Evolutionary conservation across 2,797 vertebrate species (phyloP).

Genomic region (Micromesistius poutassou): DNA sequence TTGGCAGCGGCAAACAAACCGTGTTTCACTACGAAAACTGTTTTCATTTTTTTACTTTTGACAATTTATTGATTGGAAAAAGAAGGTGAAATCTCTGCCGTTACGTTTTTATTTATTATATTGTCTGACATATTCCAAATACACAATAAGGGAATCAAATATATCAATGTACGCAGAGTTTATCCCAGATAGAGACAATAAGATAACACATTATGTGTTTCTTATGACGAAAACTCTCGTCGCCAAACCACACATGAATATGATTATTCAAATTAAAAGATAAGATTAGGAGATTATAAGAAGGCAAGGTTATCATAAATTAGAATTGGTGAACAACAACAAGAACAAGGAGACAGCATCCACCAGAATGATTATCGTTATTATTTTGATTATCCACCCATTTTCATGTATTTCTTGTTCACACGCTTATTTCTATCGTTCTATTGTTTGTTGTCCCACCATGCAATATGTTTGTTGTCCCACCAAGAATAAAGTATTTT

Average conservation of each 20-base stretch:
- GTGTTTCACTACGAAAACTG: neutral
- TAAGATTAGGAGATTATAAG: too few relatives aligned
- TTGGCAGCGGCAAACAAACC: neutral
- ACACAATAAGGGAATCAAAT: slow-evolving; percentile 1
- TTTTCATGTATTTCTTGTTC: neutral
- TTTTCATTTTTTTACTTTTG: too few relatives aligned
- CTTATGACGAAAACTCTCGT: neutral
- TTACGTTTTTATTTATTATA: neutral
- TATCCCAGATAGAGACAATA: neutral
- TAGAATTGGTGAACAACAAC: too few relatives aligned
- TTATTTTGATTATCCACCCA: neutral
- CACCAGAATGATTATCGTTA: too few relatives aligned
- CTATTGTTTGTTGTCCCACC: neutral
- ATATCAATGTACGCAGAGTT: neutral
- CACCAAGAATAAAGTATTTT: neutral
- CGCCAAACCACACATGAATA: neutral
- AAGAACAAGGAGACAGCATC: too few relatives aligned
- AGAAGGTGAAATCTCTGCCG: neutral
- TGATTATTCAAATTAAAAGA: too few relatives aligned
- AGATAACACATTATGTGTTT: neutral
- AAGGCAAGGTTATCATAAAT: too few relatives aligned
- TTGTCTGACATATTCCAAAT: neutral
- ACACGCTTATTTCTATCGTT: neutral
- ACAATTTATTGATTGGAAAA: neutral
- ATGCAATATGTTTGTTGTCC: neutral